Evolutionary conservation across 1,140 invertebrate species (phyloP).

Genomic region (Conus betulinus): DNA sequence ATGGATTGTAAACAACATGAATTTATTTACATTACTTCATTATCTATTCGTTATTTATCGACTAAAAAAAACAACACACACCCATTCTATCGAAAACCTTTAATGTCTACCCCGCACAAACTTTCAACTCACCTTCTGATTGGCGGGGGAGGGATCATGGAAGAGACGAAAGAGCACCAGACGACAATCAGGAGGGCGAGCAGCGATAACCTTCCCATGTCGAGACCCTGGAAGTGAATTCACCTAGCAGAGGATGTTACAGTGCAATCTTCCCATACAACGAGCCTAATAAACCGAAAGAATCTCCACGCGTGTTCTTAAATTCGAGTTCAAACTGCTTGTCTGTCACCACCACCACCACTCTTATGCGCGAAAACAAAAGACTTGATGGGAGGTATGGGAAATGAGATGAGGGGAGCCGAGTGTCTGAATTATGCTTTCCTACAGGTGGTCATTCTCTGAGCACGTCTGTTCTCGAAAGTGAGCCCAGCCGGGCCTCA

Average conservation of each 20-base stretch:
- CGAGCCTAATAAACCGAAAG: no score
- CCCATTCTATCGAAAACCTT: no score
- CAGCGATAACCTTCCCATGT: background rate
- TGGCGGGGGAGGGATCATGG: background rate
- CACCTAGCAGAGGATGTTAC: background rate
- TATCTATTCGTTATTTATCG: no score
- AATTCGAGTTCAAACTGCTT: no score
- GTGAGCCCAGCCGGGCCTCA: background rate
- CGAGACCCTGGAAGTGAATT: background rate
- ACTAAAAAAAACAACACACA: no score
- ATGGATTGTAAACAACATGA: no score
- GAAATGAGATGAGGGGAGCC: no score
- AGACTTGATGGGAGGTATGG: background rate
- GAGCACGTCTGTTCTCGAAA: background rate
- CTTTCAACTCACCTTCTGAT: constrained; percentile 5
- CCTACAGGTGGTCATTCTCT: background rate
- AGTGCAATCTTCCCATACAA: no score
- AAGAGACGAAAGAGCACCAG: background rate
- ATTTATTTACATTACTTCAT: background rate
- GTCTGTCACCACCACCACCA: background rate
- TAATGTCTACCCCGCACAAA: background rate
- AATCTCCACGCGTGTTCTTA: no score
- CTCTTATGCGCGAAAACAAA: background rate
- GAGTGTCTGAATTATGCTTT: no score
- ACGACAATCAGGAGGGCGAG: background rate